Conservation (phyloP, 2,113 vertebrate genomes). For the Poeciliopsis turrubarensis region DNA sequence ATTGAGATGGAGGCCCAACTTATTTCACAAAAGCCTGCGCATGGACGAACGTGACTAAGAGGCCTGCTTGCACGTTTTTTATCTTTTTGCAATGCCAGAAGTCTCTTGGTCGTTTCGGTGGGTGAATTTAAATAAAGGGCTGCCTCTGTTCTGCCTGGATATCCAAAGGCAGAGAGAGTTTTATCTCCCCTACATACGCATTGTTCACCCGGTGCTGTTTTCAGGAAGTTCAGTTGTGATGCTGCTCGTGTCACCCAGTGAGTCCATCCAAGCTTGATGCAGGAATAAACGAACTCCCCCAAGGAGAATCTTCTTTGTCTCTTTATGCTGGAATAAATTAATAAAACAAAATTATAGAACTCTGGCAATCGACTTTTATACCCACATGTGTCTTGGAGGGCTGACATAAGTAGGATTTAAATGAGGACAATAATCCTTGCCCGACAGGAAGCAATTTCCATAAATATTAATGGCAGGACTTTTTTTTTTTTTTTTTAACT, state of each 20-base stretch:
- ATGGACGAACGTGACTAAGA: too few relatives aligned
- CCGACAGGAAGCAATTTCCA: slow-evolving; percentile 13
- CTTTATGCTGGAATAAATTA: slow-evolving; percentile 56
- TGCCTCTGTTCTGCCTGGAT: neutral
- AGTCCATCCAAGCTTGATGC: slow-evolving; percentile 70
- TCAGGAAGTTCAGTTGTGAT: slow-evolving; percentile 63
- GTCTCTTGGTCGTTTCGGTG: slow-evolving; percentile 13
- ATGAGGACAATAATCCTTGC: slow-evolving; percentile 16
- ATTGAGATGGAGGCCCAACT: neutral
- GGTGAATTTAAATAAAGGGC: slow-evolving; percentile 25
- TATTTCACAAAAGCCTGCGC: neutral
- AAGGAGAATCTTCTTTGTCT: slow-evolving; percentile 33
- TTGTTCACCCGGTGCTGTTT: slow-evolving; percentile 30
- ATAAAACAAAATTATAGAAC: slow-evolving; percentile 22
- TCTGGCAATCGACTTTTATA: slow-evolving; percentile 1
- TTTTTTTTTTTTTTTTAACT: slow-evolving; percentile 4
- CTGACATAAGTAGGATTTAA: slow-evolving; percentile 28
- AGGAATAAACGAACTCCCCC: slow-evolving; percentile 51
- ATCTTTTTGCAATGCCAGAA: neutral
- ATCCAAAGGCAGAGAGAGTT: slow-evolving; percentile 8
- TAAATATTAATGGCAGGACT: slow-evolving; percentile 36
- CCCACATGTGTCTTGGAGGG: slow-evolving; percentile 4
- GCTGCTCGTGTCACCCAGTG: slow-evolving; percentile 51
- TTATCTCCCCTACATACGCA: slow-evolving; percentile 37
- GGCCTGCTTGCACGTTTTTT: slow-evolving; percentile 2